phyloP scores from a whole-genome alignment of 2,113 vertebrate species.

The Dicaeum eximium region DNA sequence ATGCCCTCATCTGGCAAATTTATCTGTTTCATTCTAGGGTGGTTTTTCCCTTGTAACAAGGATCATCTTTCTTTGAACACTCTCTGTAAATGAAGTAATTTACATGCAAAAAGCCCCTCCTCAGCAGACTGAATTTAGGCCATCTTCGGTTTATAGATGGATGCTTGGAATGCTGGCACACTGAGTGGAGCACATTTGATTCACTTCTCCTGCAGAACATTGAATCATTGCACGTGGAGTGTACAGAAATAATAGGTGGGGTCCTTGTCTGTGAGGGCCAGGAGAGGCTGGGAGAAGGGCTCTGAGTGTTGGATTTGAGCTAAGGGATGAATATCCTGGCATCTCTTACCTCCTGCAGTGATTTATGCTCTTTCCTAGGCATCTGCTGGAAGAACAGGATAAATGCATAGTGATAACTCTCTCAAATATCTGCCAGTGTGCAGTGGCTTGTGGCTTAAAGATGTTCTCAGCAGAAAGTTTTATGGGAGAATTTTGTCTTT shows the following conservation, averaged over 20 bases:
- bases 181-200: not conserved
- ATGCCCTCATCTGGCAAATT: not conserved
- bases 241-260: not conserved
- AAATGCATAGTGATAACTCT: not conserved
- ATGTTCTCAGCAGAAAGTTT: not conserved
- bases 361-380: not conserved
- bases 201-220: not conserved
- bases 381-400: not conserved
- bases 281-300: not conserved
- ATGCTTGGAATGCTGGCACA: not conserved
- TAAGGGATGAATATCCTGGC: not conserved
- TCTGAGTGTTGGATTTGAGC: not conserved
- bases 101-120: not conserved
- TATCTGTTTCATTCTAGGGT: not conserved
- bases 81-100: not conserved
- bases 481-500: not conserved
- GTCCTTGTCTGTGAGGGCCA: not conserved
- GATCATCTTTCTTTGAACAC: not conserved
- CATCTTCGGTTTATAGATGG: not conserved
- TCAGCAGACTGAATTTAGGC: not conserved
- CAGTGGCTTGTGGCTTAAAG: not conserved
- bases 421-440: not conserved
- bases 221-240: not conserved
- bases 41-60: accelerated
- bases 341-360: not conserved